Base-by-base conservation (phyloP, 2,888 invertebrate genomes). In the Nomada flava region DNA sequence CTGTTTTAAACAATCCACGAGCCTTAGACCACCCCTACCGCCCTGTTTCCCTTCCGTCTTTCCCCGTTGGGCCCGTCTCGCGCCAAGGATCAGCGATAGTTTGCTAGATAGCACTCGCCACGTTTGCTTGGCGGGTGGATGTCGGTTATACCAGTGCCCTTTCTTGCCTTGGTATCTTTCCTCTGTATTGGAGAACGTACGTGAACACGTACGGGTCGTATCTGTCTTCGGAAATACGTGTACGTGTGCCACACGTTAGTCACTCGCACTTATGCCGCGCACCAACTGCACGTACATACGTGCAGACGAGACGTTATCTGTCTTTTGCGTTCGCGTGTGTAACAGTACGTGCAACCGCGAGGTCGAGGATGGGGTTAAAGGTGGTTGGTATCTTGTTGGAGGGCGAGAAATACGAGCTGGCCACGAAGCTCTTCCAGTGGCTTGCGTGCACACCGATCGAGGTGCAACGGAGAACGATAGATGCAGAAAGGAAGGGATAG, bases 361-460 rank as follows among this genome's bases (percentile, higher is more conserved):
- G 75, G 76, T 68, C 76, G 82, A 83, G 86, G 83, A 88, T 82
- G 87, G 89, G 90, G 89, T 83, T 81, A 79, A 86, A 89, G 88
- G 89, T 89, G 88, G 88, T 86, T 86, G 89, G 89, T 89, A 89
- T 89, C 89, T 89, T 85, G 90, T 89, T 89, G 89, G 90, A 90
- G 88, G 89, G 89, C 84, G 90, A 89, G 90, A 89, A 89, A 90
- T 89, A 89, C 89, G 89, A 89, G 85, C 83, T 81, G 76, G 73
- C 88, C 80, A 80, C 85, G 86, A 84, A 85, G 77, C 86, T 87
- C 83, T 80, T 89, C 86, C 78, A 81, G 53, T 76, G 73, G 88
- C 69, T 89, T 85, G 89, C 89, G 89, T 89, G 89, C 89, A 76
- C 67, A 20, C 53, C 86, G 89, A 89, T 87, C 84, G 76, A 87